Conservation (phyloP, 2,888 invertebrate species). For the Cantharis flavilabris region DNA sequence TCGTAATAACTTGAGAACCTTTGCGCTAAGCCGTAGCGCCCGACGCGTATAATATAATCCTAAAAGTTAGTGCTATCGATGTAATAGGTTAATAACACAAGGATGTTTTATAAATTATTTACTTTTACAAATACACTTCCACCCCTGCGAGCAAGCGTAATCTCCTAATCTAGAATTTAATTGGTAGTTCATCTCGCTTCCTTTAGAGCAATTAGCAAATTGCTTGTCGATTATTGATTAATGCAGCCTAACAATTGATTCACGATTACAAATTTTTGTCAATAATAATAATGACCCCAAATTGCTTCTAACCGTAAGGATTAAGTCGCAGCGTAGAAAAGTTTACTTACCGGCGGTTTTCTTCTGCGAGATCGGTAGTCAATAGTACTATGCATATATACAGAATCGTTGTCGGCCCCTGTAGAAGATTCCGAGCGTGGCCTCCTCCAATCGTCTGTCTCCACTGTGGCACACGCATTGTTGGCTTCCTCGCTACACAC, state of each 20-base stretch:
- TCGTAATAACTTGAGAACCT: neutral
- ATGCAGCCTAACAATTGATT: neutral
- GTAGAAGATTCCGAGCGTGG: slow-evolving; percentile 78
- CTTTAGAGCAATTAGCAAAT: slow-evolving; percentile 9
- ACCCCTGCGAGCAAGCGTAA: neutral
- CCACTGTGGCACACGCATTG: slow-evolving; percentile 62
- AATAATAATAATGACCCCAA: too few relatives aligned
- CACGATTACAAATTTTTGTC: neutral
- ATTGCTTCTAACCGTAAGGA: too few relatives aligned
- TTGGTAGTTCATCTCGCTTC: neutral
- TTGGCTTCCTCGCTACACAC: slow-evolving; percentile 76
- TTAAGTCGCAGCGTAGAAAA: neutral
- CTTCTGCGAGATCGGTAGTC: slow-evolving; percentile 50
- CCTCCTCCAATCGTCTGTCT: slow-evolving; percentile 71
- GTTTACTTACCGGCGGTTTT: slow-evolving; percentile 55
- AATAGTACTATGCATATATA: slow-evolving; percentile 57
- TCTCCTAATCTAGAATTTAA: slow-evolving; percentile 1
- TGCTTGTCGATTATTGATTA: slow-evolving; percentile 7
- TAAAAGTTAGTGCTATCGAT: neutral
- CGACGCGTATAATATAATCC: neutral
- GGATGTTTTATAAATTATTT: neutral
- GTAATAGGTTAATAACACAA: neutral
- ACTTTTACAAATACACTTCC: neutral
- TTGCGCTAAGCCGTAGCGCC: neutral
- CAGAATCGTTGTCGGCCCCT: slow-evolving; percentile 70